Evolutionary conservation across 2,888 invertebrate genomes (phyloP), one percentile per base, ranked within the genome.

Genomic region (Ormyrus pomaceus): DNA sequence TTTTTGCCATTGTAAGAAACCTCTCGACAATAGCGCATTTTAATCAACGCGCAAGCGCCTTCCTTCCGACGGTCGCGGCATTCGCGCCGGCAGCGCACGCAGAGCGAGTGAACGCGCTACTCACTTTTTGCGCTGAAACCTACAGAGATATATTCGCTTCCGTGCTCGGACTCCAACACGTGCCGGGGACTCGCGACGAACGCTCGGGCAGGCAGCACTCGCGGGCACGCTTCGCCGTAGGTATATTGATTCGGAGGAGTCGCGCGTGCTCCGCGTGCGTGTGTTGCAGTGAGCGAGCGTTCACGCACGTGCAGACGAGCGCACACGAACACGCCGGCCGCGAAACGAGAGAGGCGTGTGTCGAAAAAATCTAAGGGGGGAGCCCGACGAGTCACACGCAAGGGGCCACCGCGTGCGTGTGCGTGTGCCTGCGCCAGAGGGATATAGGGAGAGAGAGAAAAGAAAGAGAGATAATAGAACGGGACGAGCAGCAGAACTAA

Each of bases 401-500:
- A 45, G 19, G 2, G 56, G 46, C 19, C 56, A 11, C n/a, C 34
- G 13, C 10, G 19, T 11, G 76, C 13, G 56, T 50, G 69, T 34
- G 46, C 5, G 56, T 45, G 65, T 11, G 13, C 11, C 13, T 2
- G 71, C 11, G 65, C 6, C 13, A 10, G 65, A 13, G 65, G 34
- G 61, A 48, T 53, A 19, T 7, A 19, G 59, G 58, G 61, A 64
- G 62, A 69, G 61, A 72, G 53, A 71, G 77, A 76, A 59, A 62
- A 45, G 71, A 70, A 76, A 69, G 74, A 75, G 59, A 34, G 68
- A 70, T 51, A 78, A 74, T 64, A 46, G 50, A 19, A 19, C 19
- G 19, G 19, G 55, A 59, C 19, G 46, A 62, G 46, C 6, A 46
- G 10, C 9, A 64, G 46, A 45, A 55, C 6, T 34, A 13, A 10